Conservation (phyloP, 1,140 invertebrate genomes). For the Pseudomyrmex cubaensis region DNA sequence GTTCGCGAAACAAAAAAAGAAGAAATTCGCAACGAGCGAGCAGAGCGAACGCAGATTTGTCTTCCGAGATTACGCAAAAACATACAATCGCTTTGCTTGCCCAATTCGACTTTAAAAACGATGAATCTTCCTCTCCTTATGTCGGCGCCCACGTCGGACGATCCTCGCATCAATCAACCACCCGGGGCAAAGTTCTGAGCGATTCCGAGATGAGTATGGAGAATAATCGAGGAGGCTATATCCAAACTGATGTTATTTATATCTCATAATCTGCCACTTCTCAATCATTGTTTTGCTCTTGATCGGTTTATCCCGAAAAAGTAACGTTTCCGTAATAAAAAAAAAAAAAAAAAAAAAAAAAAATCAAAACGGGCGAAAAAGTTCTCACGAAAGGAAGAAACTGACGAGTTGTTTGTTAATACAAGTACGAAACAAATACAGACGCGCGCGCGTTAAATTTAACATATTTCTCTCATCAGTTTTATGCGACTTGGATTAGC, state of each 20-base stretch:
- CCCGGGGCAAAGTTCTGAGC: neutral
- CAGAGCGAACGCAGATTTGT: neutral
- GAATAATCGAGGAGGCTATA: neutral
- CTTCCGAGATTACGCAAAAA: neutral
- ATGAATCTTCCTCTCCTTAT: slow-evolving; percentile 14
- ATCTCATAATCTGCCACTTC: neutral
- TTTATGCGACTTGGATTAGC: neutral
- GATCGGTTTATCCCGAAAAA: neutral
- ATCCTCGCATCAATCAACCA: slow-evolving; percentile 12
- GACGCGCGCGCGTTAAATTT: neutral
- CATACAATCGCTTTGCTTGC: neutral
- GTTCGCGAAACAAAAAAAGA: neutral
- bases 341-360: neutral
- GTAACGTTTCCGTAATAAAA: neutral
- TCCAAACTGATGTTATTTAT: slow-evolving; percentile 3
- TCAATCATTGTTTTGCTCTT: neutral
- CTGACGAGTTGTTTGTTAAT: neutral
- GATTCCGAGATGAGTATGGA: neutral
- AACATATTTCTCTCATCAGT: neutral
- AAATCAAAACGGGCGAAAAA: neutral
- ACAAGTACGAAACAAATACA: neutral
- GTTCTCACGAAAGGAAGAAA: neutral
- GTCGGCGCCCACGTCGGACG: neutral
- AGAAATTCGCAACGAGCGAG: neutral
- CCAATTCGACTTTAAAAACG: slow-evolving; percentile 24